phyloP scores from a whole-genome alignment of 2,797 vertebrate species.

The Poeciliopsis paucimaculata region DNA sequence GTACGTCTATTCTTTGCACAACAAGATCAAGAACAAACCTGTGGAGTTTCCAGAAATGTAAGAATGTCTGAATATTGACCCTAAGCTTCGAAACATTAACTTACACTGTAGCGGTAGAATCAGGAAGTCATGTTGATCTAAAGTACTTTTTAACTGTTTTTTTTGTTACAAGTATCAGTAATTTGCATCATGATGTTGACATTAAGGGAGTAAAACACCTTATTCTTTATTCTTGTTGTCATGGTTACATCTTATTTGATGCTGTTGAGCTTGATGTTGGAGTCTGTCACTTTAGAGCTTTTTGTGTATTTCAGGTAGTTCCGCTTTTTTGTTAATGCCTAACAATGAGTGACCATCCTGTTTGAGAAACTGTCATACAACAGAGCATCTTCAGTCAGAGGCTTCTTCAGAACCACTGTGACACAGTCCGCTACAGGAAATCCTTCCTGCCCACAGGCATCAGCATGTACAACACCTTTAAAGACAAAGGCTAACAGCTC shows the following conservation, averaged over 20 bases:
- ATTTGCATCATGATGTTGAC: not conserved
- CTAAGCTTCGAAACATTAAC: not conserved
- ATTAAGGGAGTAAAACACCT: not conserved
- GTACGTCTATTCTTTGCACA: conserved; percentile 90
- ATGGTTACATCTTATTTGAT: not conserved
- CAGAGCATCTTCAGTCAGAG: not conserved
- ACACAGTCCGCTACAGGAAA: not conserved
- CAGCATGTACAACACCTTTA: too few species aligned
- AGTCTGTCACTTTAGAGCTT: not conserved
- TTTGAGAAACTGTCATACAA: not conserved
- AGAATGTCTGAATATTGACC: conserved; percentile 35
- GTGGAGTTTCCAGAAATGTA: conserved; percentile 91
- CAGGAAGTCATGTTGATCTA: not conserved
- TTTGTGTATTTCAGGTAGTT: not conserved
- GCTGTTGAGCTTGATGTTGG: not conserved
- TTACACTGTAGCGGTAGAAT: not conserved
- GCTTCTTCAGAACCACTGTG: not conserved
- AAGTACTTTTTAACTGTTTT: not conserved
- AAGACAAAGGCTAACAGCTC: too few species aligned
- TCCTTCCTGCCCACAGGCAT: too few species aligned
- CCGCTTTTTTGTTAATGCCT: not conserved
- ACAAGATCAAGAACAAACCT: conserved; percentile 89
- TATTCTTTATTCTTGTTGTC: not conserved
- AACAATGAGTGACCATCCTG: not conserved
- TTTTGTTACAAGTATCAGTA: not conserved